phyloP scores from a whole-genome alignment of 2,888 invertebrate genomes.

The Andrena haemorrhoa region DNA sequence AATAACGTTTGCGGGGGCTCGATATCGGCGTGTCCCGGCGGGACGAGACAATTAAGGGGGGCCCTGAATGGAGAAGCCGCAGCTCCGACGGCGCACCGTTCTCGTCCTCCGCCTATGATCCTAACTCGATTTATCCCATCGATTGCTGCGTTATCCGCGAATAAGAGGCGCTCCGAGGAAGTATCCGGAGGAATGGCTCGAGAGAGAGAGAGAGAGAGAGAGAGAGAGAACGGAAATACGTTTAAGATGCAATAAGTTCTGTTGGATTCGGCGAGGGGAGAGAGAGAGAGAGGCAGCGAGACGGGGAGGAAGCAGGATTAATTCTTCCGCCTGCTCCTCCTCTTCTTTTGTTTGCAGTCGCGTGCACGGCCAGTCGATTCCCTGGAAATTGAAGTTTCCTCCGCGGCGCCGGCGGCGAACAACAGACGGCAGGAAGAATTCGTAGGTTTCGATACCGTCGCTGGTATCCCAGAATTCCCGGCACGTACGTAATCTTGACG shows the following conservation, averaged over 20 bases:
- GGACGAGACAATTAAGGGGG: constrained; percentile 33
- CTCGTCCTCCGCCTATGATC: neutral
- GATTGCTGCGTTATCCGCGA: constrained; percentile 15
- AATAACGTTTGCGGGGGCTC: neutral
- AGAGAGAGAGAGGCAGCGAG: neutral
- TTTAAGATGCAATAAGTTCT: constrained; percentile 30
- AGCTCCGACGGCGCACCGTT: constrained; percentile 6
- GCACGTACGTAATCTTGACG: constrained; percentile 71
- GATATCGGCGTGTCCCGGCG: constrained; percentile 22
- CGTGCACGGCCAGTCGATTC: constrained; percentile 38
- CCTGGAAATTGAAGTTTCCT: constrained; percentile 36
- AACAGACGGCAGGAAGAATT: constrained; percentile 46
- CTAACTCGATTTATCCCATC: constrained; percentile 34
- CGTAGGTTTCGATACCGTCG: constrained; percentile 47
- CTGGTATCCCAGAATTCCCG: constrained; percentile 56
- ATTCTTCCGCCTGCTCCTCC: neutral
- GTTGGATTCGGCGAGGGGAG: neutral
- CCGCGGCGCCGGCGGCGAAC: constrained; percentile 23
- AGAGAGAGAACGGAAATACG: constrained; percentile 25
- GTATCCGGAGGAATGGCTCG: constrained; percentile 18
- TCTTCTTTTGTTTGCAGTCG: constrained; percentile 9
- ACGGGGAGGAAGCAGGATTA: constrained; percentile 12
- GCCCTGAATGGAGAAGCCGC: constrained; percentile 36
- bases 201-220: constrained; percentile 15
- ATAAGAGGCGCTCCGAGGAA: neutral